Evolutionary conservation across 2,888 invertebrate species (phyloP).

Genomic region (Limnephilus auricula): DNA sequence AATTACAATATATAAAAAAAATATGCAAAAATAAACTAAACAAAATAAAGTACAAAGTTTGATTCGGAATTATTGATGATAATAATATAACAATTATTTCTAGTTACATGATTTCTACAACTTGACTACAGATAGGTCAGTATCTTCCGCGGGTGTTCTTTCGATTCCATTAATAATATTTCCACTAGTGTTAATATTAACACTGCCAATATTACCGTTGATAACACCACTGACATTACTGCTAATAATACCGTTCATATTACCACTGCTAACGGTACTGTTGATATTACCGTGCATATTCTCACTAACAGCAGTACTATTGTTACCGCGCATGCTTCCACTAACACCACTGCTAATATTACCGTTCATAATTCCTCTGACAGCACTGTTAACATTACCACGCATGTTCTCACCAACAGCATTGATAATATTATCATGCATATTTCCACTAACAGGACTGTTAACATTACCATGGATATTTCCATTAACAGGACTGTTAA

Average conservation of each 20-base stretch:
- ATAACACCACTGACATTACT: slow-evolving; percentile 18
- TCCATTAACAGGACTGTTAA: not conserved
- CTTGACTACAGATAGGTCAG: not conserved
- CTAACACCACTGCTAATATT: not conserved
- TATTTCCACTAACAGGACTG: not conserved
- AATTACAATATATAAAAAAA: not conserved
- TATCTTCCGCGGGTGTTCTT: not conserved
- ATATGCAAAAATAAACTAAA: not conserved
- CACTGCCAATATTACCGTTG: slow-evolving; percentile 15
- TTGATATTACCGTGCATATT: no score
- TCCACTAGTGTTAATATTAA: not conserved
- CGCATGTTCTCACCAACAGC: not conserved
- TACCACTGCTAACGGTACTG: not conserved
- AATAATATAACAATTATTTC: not conserved
- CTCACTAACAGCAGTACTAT: not conserved
- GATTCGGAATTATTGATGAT: not conserved
- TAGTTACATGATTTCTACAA: not conserved
- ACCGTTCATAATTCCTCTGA: slow-evolving; percentile 30
- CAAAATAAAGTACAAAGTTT: not conserved
- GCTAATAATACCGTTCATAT: not conserved
- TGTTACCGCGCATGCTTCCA: not conserved
- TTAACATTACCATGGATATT: not conserved
- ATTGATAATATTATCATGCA: not conserved
- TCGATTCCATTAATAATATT: not conserved
- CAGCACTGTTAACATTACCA: not conserved